Evolutionary conservation across 1,140 invertebrate genomes (phyloP).

Genomic region (Drosophila pectinifera): DNA sequence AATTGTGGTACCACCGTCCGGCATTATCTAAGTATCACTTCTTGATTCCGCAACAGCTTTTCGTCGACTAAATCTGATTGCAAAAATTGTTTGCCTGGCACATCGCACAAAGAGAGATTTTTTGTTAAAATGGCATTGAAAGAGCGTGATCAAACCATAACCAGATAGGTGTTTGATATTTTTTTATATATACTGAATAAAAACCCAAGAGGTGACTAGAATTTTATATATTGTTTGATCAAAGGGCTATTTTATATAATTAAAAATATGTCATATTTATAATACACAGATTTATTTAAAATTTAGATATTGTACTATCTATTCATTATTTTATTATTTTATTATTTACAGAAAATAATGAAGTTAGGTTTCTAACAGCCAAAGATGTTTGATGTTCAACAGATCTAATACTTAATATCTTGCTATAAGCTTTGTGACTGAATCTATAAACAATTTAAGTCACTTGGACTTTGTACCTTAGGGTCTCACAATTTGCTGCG

Average conservation of each 20-base stretch:
- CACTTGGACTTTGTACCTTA: conserved; percentile 1
- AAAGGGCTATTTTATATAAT: too few species aligned
- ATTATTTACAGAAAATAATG: background rate
- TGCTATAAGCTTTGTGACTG: background rate
- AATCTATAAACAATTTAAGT: background rate
- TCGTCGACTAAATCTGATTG: background rate
- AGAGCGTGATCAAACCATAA: background rate
- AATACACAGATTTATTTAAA: background rate
- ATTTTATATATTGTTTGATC: too few species aligned
- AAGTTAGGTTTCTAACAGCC: too few species aligned
- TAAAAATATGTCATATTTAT: background rate
- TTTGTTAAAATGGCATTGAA: background rate
- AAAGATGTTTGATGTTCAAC: too few species aligned
- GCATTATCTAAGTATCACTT: background rate
- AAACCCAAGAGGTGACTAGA: too few species aligned
- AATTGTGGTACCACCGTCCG: conserved; percentile 8
- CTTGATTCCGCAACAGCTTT: background rate
- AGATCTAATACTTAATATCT: too few species aligned
- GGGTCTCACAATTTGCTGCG: conserved; percentile 32
- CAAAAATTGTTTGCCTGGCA: background rate
- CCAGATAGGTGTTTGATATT: background rate
- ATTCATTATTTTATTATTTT: background rate
- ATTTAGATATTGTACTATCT: too few species aligned
- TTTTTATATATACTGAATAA: background rate
- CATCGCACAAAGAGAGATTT: background rate